Percentiles rank a stretch among this genome's conserved stretches.
Evolutionary conservation across 2,888 invertebrate genomes (phyloP).

Genomic region (Drosophila longiperda): DNA sequence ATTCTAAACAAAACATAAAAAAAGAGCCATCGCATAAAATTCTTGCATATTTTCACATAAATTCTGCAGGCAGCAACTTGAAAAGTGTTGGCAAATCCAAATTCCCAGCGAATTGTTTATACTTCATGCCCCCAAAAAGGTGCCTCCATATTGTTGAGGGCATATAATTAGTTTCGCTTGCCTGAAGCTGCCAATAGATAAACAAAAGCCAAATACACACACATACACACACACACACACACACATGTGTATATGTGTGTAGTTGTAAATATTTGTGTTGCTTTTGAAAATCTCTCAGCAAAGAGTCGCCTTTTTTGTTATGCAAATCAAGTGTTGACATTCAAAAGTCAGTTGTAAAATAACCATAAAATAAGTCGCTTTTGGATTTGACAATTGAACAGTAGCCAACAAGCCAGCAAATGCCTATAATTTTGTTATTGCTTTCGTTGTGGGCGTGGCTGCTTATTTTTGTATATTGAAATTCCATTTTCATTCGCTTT

Average conservation of each 20-base stretch:
- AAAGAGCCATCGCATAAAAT: conserved; percentile 9
- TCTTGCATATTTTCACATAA: conserved; percentile 63
- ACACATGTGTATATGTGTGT: neutral
- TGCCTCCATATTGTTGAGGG: conserved; percentile 64
- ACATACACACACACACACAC: neutral
- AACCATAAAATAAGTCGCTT: conserved; percentile 44
- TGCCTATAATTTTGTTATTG: neutral
- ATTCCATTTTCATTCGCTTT: conserved; percentile 43
- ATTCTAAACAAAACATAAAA: conserved; percentile 38
- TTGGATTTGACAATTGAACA: conserved; percentile 44
- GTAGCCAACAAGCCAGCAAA: neutral
- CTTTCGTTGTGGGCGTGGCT: conserved; percentile 57
- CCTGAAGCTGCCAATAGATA: conserved; percentile 52
- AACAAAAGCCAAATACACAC: conserved; percentile 42
- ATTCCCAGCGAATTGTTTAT: conserved; percentile 60
- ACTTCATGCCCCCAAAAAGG: conserved; percentile 31
- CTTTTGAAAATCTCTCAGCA: conserved; percentile 12
- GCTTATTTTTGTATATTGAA: conserved; percentile 34
- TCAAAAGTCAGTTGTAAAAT: conserved; percentile 36
- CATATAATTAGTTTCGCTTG: conserved; percentile 64
- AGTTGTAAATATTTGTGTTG: conserved; percentile 14
- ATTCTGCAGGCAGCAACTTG: conserved; percentile 26
- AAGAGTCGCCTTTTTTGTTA: conserved; percentile 56
- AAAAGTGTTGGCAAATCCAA: conserved; percentile 15
- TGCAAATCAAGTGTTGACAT: conserved; percentile 69